phyloP scores from a whole-genome alignment of 2,113 vertebrate genomes.

The Periophthalmus modestus region DNA sequence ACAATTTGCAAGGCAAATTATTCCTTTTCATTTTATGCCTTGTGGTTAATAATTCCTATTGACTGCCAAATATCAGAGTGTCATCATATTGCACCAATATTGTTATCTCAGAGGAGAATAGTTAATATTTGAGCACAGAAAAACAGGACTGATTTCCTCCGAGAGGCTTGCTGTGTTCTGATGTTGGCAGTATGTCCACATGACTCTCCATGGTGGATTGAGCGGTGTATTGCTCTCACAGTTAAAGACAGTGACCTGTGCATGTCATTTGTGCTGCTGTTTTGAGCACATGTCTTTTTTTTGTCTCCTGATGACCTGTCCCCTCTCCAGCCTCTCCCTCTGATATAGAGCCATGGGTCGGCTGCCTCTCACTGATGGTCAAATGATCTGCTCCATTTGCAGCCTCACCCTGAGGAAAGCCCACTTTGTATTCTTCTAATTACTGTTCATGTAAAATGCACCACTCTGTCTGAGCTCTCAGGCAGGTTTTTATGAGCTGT shows the following conservation, averaged over 20 bases:
- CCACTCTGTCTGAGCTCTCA: slow-evolving; percentile 34
- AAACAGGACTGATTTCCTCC: slow-evolving; percentile 26
- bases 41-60: slow-evolving; percentile 13
- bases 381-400: slow-evolving; percentile 56
- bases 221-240: background rate
- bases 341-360: slow-evolving; percentile 22
- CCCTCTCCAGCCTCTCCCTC: slow-evolving; percentile 11
- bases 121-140: slow-evolving; percentile 36
- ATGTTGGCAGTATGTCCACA: slow-evolving; percentile 11
- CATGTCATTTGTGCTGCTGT: slow-evolving; percentile 30
- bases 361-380: slow-evolving; percentile 48
- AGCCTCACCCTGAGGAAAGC: slow-evolving; percentile 29
- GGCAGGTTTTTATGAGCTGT: slow-evolving; percentile 50
- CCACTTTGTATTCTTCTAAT: slow-evolving; percentile 48
- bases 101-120: slow-evolving; percentile 10
- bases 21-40: slow-evolving; percentile 16
- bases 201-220: slow-evolving; percentile 1
- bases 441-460: slow-evolving; percentile 54
- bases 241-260: slow-evolving; percentile 4
- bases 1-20: slow-evolving; percentile 6
- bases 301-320: slow-evolving; percentile 38
- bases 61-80: background rate
- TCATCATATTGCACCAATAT: slow-evolving; percentile 32
- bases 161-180: slow-evolving; percentile 21
- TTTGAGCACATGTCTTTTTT: background rate